A percentile compares a stretch with the other conserved stretches of the same genome.
These are phyloP conservation scores for Entomyzon cyanotis DNA, from an alignment of 2,113 vertebrate species.

Conservation along the genomic window DNA sequence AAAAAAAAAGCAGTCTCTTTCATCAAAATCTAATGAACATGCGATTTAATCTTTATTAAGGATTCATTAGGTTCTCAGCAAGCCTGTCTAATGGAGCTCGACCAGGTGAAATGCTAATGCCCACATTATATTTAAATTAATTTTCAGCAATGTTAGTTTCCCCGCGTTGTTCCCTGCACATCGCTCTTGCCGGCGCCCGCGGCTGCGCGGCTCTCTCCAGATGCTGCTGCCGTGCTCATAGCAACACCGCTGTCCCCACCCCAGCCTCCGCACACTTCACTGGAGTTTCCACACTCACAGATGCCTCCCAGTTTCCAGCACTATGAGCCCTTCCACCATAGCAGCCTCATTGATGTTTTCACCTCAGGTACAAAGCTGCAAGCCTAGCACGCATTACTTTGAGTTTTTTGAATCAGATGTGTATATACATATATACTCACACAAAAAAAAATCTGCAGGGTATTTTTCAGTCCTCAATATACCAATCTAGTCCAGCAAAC, in stretches of 20 bases:
- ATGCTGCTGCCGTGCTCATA: background rate
- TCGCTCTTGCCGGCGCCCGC: background rate
- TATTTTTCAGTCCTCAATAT: conserved; percentile 14
- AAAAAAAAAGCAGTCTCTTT: conserved; percentile 55
- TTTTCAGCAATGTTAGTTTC: conserved; percentile 21
- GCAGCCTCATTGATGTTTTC: conserved; percentile 22
- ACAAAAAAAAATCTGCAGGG: too few relatives aligned
- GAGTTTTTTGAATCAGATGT: background rate
- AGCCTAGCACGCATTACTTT: background rate
- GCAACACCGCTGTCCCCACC: conserved; percentile 52
- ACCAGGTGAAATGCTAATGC: conserved; percentile 58
- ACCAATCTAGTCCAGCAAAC: background rate
- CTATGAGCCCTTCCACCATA: conserved; percentile 2
- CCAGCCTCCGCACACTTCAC: conserved; percentile 23
- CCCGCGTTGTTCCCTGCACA: background rate
- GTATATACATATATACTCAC: accelerated
- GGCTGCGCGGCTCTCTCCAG: conserved; percentile 21
- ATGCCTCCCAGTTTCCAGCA: conserved; percentile 15
- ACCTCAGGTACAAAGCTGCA: conserved; percentile 22
- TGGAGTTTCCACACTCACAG: conserved; percentile 18
- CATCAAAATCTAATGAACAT: conserved; percentile 41
- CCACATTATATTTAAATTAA: conserved; percentile 29
- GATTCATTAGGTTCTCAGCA: conserved; percentile 55
- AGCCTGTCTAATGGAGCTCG: conserved; percentile 45
- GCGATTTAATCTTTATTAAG: conserved; percentile 45